phyloP scores from a whole-genome alignment of 1,140 invertebrate genomes.

The Zaprionus nigranus region DNA sequence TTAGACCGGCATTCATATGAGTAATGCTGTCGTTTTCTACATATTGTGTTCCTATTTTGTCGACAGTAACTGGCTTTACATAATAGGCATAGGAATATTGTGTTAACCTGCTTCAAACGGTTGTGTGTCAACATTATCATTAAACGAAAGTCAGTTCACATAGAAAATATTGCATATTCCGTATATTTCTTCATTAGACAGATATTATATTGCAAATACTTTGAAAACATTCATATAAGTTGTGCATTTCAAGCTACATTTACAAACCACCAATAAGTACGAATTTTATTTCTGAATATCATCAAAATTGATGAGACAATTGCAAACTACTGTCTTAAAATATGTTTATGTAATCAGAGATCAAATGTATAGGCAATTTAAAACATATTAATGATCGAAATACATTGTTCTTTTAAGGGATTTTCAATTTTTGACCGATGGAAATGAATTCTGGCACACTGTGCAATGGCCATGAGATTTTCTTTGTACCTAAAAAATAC shows the following conservation, averaged over 20 bases:
- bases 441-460: constrained; percentile 24
- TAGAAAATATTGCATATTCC: background rate
- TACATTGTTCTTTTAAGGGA: background rate
- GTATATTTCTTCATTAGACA: background rate
- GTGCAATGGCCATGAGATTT: constrained; percentile 69
- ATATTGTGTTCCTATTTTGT: constrained; percentile 17
- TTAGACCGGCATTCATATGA: background rate
- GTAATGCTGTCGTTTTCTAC: background rate
- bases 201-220: background rate
- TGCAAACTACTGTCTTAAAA: background rate
- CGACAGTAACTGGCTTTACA: background rate
- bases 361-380: background rate
- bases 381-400: background rate
- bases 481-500: constrained; percentile 67
- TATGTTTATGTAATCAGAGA: background rate
- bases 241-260: background rate
- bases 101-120: constrained; percentile 10
- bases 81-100: background rate
- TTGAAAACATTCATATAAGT: background rate
- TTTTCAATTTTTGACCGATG: constrained; percentile 33
- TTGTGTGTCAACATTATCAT: background rate
- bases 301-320: background rate
- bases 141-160: background rate
- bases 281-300: background rate
- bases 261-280: background rate